Evolutionary conservation across 1,140 invertebrate species (phyloP), one percentile per base, ranked within the genome.

Genomic region (Panagrolaimus sp.): DNA sequence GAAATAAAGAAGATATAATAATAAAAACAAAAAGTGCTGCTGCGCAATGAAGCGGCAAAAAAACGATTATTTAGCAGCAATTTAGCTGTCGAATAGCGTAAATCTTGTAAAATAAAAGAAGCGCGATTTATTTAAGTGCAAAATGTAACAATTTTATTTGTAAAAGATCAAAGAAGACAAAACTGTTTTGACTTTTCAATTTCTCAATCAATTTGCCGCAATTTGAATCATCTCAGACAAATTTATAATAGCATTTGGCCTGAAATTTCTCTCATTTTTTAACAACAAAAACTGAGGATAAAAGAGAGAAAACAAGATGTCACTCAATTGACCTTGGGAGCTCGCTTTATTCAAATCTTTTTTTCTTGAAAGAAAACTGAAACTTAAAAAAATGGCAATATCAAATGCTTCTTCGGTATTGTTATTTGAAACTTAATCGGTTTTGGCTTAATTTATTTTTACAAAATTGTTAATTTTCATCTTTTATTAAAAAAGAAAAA

Each of bases 21-120:
- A 38, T 38, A 57, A 57, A 57, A 57, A 27, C 51, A 57, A 25
- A 20, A 25, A 27, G 27, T 16, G 51, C 51, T 25, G 27, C 27
- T 27, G 51, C 27, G 20, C 20, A 57, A 57, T 57, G 51, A 57
- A 20, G 51, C 51, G 51, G 51, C 47, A 57, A 48, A 23, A 14
- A 48, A 48, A 48, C 2, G 47, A 14, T 48, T 23, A 2, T n/a
- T 23, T 48, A n/a, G n/a, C n/a, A n/a, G n/a, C n/a, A n/a, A 14
- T 14, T 23, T 5, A n/a, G 14, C 47, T 14, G 47, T 48, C 20
- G 14, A 48, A n/a, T 25, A 9, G 51, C 14, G 9, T 53, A 11
- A 9, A 20, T 53, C 9, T 57, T 20, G 20, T 57, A 9, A 27
- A 8, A n/a, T n/a, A 57, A 57, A 57, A 57, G 20, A 57, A 57